Percentiles rank a stretch among this genome's conserved stretches.
Conservation (phyloP, 2,888 invertebrate species). For the Catocala nupta region DNA sequence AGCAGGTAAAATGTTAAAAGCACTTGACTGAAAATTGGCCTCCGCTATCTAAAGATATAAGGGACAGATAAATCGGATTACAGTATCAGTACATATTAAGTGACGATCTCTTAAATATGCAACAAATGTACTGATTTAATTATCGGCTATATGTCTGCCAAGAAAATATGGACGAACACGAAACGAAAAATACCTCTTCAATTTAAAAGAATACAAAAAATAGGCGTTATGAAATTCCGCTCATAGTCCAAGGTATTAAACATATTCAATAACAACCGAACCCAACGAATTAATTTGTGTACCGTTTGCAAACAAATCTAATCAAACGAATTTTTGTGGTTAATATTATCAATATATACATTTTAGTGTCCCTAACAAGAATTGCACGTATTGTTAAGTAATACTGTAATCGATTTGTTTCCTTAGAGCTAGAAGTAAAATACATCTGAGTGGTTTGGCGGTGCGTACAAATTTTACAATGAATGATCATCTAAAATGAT, state of each 20-base stretch:
- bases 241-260: constrained; percentile 43
- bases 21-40: constrained; percentile 16
- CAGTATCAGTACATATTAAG: constrained; percentile 1
- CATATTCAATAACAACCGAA: constrained; percentile 35
- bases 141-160: constrained; percentile 9
- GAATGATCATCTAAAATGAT: constrained; percentile 29
- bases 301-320: constrained; percentile 38
- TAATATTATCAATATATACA: constrained; percentile 26
- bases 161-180: constrained; percentile 22
- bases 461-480: constrained; percentile 19
- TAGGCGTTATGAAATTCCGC: constrained; percentile 43
- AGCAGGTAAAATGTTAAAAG: constrained; percentile 8
- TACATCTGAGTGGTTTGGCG: background rate
- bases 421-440: background rate
- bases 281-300: constrained; percentile 39
- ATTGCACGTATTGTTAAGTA: background rate
- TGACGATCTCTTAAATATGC: background rate
- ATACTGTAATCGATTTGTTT: background rate
- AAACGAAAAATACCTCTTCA: constrained; percentile 24
- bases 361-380: constrained; percentile 1
- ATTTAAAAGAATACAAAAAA: constrained; percentile 37
- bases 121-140: constrained; percentile 5
- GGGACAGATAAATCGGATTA: constrained; percentile 11
- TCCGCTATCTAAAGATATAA: constrained; percentile 29
- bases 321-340: constrained; percentile 38